Conservation (phyloP, 2,113 vertebrate genomes). For the Hepsetus odoe region DNA sequence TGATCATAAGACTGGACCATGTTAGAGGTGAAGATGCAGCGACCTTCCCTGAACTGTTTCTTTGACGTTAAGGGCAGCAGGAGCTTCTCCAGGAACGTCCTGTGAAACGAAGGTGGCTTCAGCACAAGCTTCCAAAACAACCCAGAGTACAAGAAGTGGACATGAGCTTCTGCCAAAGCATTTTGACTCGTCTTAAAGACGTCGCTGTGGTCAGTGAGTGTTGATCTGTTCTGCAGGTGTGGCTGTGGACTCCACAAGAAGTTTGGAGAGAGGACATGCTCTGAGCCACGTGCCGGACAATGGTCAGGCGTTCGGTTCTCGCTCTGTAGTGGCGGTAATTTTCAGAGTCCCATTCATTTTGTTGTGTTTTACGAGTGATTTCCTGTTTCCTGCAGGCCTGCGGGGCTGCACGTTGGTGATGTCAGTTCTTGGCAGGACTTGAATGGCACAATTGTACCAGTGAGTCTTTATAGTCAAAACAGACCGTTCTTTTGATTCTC, state of each 20-base stretch:
- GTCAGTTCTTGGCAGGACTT: background rate
- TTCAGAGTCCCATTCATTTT: background rate
- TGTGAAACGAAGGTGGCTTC: too few relatives aligned
- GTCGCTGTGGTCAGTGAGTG: background rate
- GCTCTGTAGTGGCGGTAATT: too few relatives aligned
- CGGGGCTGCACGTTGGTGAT: background rate
- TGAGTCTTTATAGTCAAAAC: background rate
- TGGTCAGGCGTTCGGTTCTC: background rate
- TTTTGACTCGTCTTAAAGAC: background rate
- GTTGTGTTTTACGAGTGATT: background rate
- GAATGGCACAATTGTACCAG: background rate
- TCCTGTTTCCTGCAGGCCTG: background rate
- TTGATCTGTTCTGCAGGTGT: background rate
- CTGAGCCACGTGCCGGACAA: background rate
- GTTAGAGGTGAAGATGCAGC: too few relatives aligned
- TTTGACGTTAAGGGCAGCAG: too few relatives aligned
- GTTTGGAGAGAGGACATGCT: background rate
- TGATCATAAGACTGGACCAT: too few relatives aligned
- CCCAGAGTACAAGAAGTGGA: background rate
- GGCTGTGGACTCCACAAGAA: background rate
- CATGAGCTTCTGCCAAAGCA: background rate
- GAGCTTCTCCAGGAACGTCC: too few relatives aligned
- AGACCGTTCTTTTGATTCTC: too few relatives aligned
- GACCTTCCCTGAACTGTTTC: too few relatives aligned
- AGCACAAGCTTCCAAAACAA: background rate